These are phyloP conservation scores for Mesoligia furuncula DNA, from an alignment of 2,888 invertebrate genomes.

Conservation along the genomic window DNA sequence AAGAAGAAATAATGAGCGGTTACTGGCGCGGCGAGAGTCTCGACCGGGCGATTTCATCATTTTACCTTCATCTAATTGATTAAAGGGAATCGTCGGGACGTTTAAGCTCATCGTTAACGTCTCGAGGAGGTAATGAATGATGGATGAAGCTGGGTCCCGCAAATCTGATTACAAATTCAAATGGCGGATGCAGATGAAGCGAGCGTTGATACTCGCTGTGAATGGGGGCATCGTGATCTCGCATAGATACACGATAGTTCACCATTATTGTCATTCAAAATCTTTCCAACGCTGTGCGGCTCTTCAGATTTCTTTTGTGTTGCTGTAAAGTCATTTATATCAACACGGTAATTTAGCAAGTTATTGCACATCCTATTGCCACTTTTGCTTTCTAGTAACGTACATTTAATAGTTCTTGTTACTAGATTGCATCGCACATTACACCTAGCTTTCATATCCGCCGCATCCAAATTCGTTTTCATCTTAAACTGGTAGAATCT, in stretches of 20 bases:
- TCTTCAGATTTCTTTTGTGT: slow-evolving; percentile 51
- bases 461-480: background rate
- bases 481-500: background rate
- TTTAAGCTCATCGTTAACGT: slow-evolving; percentile 66
- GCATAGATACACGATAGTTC: slow-evolving; percentile 73
- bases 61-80: slow-evolving; percentile 88
- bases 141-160: slow-evolving; percentile 82
- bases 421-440: background rate
- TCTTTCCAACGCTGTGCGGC: slow-evolving; percentile 42
- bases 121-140: slow-evolving; percentile 81
- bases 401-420: slow-evolving; percentile 7
- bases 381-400: slow-evolving; percentile 41
- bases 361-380: slow-evolving; percentile 17
- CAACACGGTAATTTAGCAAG: slow-evolving; percentile 28
- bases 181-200: slow-evolving; percentile 85
- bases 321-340: slow-evolving; percentile 44
- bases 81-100: slow-evolving; percentile 80
- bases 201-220: slow-evolving; percentile 81
- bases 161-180: slow-evolving; percentile 86
- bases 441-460: background rate
- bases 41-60: slow-evolving; percentile 81
- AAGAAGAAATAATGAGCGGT: slow-evolving; percentile 91
- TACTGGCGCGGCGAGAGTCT: slow-evolving; percentile 86
- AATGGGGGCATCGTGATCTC: slow-evolving; percentile 78
- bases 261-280: slow-evolving; percentile 76